A percentile compares a stretch with the other conserved stretches of the same genome.
These are phyloP conservation scores for Brachyptera putata DNA, from an alignment of 2,888 invertebrate genomes.

Conservation along the genomic window DNA sequence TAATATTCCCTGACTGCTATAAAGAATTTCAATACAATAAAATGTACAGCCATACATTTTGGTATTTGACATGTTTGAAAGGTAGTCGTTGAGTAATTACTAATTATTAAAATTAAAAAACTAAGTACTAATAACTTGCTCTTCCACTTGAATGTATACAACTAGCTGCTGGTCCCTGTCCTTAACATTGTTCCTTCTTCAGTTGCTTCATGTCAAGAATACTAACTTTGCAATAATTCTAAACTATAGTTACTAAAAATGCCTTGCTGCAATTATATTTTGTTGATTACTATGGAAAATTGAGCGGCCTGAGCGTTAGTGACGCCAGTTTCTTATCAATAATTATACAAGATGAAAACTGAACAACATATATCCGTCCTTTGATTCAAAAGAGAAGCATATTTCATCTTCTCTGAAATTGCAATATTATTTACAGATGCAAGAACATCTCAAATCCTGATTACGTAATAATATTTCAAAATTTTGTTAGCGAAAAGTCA, in stretches of 20 bases:
- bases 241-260: not conserved
- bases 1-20: no score
- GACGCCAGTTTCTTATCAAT: slow-evolving; percentile 34
- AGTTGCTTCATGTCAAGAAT: no score
- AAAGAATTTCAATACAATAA: no score
- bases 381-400: slow-evolving; percentile 24
- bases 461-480: not conserved
- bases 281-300: slow-evolving; percentile 36
- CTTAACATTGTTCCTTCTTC: no score
- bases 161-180: no score
- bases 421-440: slow-evolving; percentile 31
- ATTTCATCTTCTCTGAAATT: slow-evolving; percentile 23
- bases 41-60: no score
- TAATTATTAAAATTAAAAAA: no score
- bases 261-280: slow-evolving; percentile 24
- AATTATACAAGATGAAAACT: slow-evolving; percentile 31
- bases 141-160: no score
- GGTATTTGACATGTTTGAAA: no score
- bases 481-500: slow-evolving; percentile 29
- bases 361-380: slow-evolving; percentile 32
- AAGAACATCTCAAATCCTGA: slow-evolving; percentile 23
- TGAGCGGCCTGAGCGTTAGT: slow-evolving; percentile 36
- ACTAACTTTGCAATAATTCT: not conserved
- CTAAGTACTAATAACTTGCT: no score
- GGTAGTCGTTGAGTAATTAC: no score